Evolutionary conservation across 2,113 vertebrate genomes (phyloP), one percentile per base, ranked within the genome.

Genomic region (Nyctibius bracteatus): DNA sequence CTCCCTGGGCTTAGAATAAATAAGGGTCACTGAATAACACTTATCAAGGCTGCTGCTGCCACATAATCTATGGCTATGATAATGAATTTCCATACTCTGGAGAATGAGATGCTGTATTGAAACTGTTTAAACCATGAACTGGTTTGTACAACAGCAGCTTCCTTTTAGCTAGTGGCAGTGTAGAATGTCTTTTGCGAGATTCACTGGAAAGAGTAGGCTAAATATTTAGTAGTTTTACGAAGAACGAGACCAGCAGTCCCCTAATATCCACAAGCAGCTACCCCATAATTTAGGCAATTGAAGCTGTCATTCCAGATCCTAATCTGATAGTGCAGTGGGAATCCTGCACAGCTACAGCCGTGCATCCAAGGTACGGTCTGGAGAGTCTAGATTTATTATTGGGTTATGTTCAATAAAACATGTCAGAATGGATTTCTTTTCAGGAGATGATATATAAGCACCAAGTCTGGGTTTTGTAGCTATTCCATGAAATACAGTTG

Each of bases 371-470:
- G n/a, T 86, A 71, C 4, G 31, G 67, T 84, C 46, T 74, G 88
- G 72, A 65, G 58, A 92, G 35, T 20, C 58, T 86, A 65, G 31
- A 23, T 94, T 97, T 95, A 86, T 94, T 96, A 90, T 93, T 86
- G 68, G 80, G 52, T 96, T 82, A 92, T 94, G 63, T 91, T 96
- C 92, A 96, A 86, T 95, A 95, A 95, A 91, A 83, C 81, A 68
- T 91, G 94, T 84, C 96, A 91, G 86, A 95, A 85, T 74, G 70
- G 25, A 95, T 96, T 97, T 80, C 70, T 97, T 96, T 96, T 92
- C 73, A 39, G 88, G 66, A 81, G 55, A 61, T 92, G 68, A 79
- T 91, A 70, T 86, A 57, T 59, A 84, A 94, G 70, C n/a, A 49
- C 67, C 70, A 54, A 67, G 63, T 71, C 90, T 91, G 67, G 81